Evolutionary conservation across 2,888 invertebrate species (phyloP).

Genomic region (Aporophyla lueneburgensis): DNA sequence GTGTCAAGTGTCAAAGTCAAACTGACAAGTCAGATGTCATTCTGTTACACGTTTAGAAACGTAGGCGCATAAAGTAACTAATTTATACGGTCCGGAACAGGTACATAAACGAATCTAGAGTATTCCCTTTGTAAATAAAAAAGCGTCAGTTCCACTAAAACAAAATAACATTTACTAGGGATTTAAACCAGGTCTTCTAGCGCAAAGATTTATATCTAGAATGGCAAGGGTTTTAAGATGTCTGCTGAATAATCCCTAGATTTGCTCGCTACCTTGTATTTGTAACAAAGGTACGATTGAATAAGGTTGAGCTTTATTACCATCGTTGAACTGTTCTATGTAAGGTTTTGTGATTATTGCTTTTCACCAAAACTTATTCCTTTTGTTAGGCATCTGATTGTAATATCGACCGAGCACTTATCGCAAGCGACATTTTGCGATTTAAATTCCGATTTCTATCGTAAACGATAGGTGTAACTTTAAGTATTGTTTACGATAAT

Average conservation of each 20-base stretch:
- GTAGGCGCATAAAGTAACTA: too few species aligned
- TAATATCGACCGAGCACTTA: background rate
- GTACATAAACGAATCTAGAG: background rate
- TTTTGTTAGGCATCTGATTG: background rate
- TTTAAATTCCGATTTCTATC: too few species aligned
- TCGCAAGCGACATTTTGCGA: too few species aligned
- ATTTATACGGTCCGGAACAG: too few species aligned
- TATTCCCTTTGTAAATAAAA: background rate
- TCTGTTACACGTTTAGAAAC: too few species aligned
- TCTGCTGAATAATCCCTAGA: conserved; percentile 5
- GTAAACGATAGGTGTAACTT: too few species aligned
- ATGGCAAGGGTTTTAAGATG: background rate
- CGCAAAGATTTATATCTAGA: background rate
- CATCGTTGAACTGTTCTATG: background rate
- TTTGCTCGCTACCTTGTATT: background rate
- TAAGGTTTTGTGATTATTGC: background rate
- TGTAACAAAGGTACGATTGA: conserved; percentile 8
- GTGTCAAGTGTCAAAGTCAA: too few species aligned
- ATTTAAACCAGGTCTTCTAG: background rate
- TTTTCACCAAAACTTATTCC: background rate
- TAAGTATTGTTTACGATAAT: too few species aligned
- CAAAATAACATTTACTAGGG: background rate
- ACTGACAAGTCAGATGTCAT: too few species aligned
- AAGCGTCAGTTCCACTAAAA: conserved; percentile 11
- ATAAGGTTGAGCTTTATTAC: background rate